Evolutionary conservation across 2,113 vertebrate species (phyloP).

Genomic region (Malurus elegans): DNA sequence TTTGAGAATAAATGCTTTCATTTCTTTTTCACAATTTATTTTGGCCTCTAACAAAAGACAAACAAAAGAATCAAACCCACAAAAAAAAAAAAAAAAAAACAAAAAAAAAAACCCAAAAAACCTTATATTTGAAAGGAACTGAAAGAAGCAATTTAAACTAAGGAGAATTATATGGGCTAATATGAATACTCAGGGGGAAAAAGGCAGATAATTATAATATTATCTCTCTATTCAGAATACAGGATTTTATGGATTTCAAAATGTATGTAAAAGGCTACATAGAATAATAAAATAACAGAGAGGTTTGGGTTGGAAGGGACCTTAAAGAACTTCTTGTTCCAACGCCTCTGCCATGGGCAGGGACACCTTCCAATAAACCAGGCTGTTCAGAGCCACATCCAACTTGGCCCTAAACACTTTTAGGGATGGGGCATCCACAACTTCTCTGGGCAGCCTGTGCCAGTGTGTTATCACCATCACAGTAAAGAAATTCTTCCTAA

Average conservation of each 20-base stretch:
- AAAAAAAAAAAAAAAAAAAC: no score
- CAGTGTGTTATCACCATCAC: neutral
- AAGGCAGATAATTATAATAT: neutral
- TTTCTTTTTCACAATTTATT: neutral
- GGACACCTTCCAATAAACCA: neutral
- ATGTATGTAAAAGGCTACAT: neutral
- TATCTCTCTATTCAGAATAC: neutral
- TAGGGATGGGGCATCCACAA: neutral
- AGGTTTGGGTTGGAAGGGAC: neutral
- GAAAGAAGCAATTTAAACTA: neutral
- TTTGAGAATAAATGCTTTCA: neutral
- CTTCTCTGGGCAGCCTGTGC: neutral
- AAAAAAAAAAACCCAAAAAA: neutral
- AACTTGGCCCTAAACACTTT: no score
- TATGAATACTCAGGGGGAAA: neutral
- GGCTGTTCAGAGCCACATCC: neutral
- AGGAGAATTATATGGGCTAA: neutral
- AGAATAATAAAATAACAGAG: neutral
- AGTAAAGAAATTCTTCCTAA: neutral
- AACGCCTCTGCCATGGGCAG: rapidly evolving
- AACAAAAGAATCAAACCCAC: neutral
- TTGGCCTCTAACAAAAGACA: neutral
- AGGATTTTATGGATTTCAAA: neutral
- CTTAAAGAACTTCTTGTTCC: neutral
- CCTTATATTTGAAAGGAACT: neutral